phyloP scores from a whole-genome alignment of 2,113 vertebrate genomes.

The Megaptera novaeangliae region DNA sequence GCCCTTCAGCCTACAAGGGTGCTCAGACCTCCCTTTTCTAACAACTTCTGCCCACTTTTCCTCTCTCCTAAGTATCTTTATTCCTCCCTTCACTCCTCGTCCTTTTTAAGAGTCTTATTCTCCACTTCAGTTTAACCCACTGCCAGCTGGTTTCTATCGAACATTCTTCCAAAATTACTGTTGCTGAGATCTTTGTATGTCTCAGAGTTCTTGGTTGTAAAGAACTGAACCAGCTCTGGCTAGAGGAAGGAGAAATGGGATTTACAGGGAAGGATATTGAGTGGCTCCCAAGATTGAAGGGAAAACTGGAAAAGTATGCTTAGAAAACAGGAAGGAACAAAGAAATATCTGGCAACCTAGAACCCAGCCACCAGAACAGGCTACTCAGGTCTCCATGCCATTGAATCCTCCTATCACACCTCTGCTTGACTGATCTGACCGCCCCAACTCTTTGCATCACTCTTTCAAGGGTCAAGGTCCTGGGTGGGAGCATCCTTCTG shows the following conservation, averaged over 20 bases:
- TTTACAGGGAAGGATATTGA: neutral
- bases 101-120: neutral
- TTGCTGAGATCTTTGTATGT: neutral
- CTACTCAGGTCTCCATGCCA: neutral
- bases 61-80: neutral
- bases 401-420: neutral
- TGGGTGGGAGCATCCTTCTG: neutral
- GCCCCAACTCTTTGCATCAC: neutral
- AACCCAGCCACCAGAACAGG: neutral
- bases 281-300: neutral
- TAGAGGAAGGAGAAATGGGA: neutral
- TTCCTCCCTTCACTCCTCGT: neutral
- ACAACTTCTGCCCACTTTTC: neutral
- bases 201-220: neutral
- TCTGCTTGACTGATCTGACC: neutral
- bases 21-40: neutral
- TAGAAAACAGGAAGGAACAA: neutral
- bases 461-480: neutral
- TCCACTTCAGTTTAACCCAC: neutral
- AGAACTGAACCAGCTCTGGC: neutral
- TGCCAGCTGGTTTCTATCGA: neutral
- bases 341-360: neutral
- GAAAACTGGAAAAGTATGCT: neutral
- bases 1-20: neutral
- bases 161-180: neutral